phyloP scores from a whole-genome alignment of 2,797 vertebrate species.

The Diplodus sargus region DNA sequence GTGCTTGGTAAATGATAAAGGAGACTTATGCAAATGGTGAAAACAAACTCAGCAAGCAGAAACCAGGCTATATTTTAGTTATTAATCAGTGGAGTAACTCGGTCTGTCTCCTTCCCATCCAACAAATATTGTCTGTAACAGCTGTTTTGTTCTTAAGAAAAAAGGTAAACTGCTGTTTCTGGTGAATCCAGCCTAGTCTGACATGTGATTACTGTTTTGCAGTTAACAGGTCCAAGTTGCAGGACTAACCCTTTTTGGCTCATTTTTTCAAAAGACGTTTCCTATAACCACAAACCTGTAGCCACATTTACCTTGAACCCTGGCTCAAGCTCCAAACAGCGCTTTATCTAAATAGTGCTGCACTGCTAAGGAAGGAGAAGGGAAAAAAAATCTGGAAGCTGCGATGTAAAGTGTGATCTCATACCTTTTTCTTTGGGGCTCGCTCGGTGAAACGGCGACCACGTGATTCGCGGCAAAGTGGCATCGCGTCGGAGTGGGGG shows the following conservation, averaged over 20 bases:
- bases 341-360: constrained; percentile 18
- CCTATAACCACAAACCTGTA: neutral
- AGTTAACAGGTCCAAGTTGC: neutral
- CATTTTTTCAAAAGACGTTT: neutral
- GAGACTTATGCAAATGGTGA: neutral
- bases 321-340: neutral
- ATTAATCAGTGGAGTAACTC: too few relatives aligned
- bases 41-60: neutral
- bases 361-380: neutral
- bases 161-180: neutral
- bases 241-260: neutral
- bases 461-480: constrained; percentile 55
- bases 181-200: neutral
- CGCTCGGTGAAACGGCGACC: constrained; percentile 33
- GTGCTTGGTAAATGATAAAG: neutral
- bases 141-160: neutral
- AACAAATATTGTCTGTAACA: too few relatives aligned
- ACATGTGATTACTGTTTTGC: neutral
- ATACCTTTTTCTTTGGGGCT: constrained; percentile 55
- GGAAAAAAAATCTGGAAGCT: constrained; percentile 34
- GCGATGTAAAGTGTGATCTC: constrained; percentile 59
- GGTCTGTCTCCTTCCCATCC: too few relatives aligned
- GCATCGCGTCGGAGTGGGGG: constrained; percentile 37
- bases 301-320: constrained; percentile 7
- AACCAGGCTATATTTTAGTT: neutral